Percentiles rank a stretch among this genome's conserved stretches.
Evolutionary conservation across 2,888 invertebrate genomes (phyloP).

Genomic region (Meliscaeva auricollis): DNA sequence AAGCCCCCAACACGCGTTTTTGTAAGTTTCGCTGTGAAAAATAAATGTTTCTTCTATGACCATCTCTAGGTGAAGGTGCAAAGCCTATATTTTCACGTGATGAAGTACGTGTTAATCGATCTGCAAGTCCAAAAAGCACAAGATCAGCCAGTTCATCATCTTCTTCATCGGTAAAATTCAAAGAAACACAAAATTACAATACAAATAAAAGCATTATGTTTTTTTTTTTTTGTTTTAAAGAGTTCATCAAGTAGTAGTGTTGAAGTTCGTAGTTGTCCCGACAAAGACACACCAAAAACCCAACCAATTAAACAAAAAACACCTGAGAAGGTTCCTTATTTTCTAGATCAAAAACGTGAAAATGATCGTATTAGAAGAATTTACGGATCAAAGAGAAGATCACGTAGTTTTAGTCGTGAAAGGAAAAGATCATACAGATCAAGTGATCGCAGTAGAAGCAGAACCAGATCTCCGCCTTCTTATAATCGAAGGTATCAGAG

Average conservation of each 20-base stretch:
- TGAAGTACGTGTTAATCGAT: conserved; percentile 53
- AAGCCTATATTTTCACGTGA: conserved; percentile 66
- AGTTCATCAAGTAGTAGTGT: too few relatives aligned
- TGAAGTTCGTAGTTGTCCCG: conserved; percentile 26
- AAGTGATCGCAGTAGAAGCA: conserved; percentile 30
- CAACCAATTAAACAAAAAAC: conserved; percentile 32
- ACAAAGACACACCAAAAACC: conserved; percentile 1
- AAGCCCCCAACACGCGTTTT: too few relatives aligned
- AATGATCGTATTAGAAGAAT: conserved; percentile 59
- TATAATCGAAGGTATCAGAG: conserved; percentile 34
- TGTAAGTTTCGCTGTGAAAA: too few relatives aligned
- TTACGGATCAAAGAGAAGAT: conserved; percentile 58
- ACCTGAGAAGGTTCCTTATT: conserved; percentile 67
- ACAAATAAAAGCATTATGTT: background rate
- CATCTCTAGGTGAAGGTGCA: conserved; percentile 72
- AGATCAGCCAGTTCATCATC: conserved; percentile 26
- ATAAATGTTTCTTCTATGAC: background rate
- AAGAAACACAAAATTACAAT: background rate
- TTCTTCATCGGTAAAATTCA: conserved; percentile 58
- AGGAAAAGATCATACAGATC: background rate
- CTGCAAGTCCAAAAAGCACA: conserved; percentile 57
- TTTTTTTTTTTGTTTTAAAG: conserved; percentile 10
- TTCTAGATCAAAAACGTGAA: conserved; percentile 64
- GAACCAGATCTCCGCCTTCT: conserved; percentile 38
- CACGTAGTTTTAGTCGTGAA: conserved; percentile 46